Base-by-base conservation (phyloP, 2,888 invertebrate genomes). In the Embidobia sp. region DNA sequence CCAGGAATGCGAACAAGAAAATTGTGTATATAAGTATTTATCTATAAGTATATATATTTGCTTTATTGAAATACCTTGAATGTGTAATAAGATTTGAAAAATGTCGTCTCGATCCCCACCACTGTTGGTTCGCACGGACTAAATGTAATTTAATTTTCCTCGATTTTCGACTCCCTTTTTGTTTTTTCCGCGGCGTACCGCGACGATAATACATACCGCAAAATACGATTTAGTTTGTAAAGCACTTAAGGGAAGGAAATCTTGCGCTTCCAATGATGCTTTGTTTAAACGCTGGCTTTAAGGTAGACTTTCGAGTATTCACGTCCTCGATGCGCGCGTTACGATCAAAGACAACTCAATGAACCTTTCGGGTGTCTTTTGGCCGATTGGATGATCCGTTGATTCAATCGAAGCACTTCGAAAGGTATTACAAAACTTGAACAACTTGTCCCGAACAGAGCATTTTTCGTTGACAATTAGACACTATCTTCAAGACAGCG, bases 191-290 rank as follows among this genome's bases (percentile, higher is more conserved):
- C 63, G 51, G 46, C 70, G 40, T 74, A 70, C 48, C 46, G 77
- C 77, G 64, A 53, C 22, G 48, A 48, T 42, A 46, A n/a, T 37
- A 49, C 29, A 46, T 22, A 22, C 6, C 79, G 75, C 76, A 70
- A 79, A 81, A 80, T 78, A 79, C 77, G 78, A 79, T 79, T 79
- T 78, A 82, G 72, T 79, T 80, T 79, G 79, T 86, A 88, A 88
- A 88, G 88, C 88, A 88, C 87, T 88, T 88, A 83, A 86, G 86
- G 87, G 87, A 86, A 86, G 84, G 85, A 87, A 64, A 73, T 81
- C 83, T 84, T 83, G 83, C 84, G 81, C 85, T 82, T 83, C 80
- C 80, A 82, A 84, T 83, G 18, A 64, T 64, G 64, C 73, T 73
- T 73, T 49, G 57, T 73, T 57, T 73, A 73, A 64, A 73, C 64